phyloP scores from a whole-genome alignment of 2,797 vertebrate species.

The Adelosebastes latens region DNA sequence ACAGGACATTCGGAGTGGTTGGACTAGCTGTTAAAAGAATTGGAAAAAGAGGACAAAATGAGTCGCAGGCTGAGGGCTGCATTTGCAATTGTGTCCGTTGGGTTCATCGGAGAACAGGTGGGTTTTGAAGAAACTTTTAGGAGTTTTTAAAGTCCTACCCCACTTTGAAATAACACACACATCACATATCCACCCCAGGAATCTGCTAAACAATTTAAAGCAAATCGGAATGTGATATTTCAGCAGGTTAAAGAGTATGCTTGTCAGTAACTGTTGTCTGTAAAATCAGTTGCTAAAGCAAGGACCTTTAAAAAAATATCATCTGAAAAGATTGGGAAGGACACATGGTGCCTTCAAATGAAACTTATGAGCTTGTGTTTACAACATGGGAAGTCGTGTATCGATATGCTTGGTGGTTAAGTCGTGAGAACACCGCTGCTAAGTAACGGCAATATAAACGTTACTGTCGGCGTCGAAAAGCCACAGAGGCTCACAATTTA shows the following conservation, averaged over 20 bases:
- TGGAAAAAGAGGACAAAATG: slow-evolving; percentile 33
- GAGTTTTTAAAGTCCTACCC: neutral
- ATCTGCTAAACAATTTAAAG: neutral
- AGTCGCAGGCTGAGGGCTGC: slow-evolving; percentile 9
- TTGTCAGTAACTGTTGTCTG: neutral
- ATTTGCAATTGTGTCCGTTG: slow-evolving; percentile 7
- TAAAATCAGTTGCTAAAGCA: neutral
- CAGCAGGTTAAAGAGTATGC: neutral
- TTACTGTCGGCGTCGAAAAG: too few species aligned
- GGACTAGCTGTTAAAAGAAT: slow-evolving; percentile 34
- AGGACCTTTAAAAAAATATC: neutral
- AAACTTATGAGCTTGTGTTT: too few species aligned
- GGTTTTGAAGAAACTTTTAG: slow-evolving; percentile 12
- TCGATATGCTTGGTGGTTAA: rapidly evolving
- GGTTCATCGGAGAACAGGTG: slow-evolving; percentile 1
- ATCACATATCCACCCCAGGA: neutral
- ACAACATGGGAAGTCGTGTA: too few species aligned
- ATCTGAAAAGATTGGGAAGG: neutral
- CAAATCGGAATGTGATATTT: neutral
- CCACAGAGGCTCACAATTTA: too few species aligned
- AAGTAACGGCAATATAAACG: too few species aligned
- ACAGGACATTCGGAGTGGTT: slow-evolving; percentile 46
- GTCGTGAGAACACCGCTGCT: too few species aligned
- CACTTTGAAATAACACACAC: neutral
- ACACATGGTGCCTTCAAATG: neutral